Base-by-base conservation (phyloP, 2,113 vertebrate genomes). In the Urocynchramus pylzowi region DNA sequence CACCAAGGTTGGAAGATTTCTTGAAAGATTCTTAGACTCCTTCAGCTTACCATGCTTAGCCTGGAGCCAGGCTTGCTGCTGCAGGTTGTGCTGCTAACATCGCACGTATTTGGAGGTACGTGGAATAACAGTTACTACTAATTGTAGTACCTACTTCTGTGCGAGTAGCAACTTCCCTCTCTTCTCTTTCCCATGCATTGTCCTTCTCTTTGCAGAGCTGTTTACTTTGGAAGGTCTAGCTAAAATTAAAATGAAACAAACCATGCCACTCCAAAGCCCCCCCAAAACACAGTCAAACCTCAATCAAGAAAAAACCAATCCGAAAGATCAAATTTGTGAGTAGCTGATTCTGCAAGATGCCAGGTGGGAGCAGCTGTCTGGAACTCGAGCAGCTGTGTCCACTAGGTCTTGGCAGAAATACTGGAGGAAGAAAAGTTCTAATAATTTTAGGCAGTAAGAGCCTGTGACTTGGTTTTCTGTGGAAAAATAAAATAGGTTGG, bases 241-340 rank as follows among this genome's bases (percentile, higher is more conserved):
- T 54, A 56, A 63, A 45, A 61, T 35, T 21, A 49, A 77, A 76
- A 68, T 5, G 1, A 79, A 61, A 22, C 14, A 63, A 69, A 39
- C 19, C 27, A n/a, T 52, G 4, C 27, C 16, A 20, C 14, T 27
- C 14, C 41, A 45, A 53, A 63, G 22, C 12, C 7, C 23, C 21
- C 18, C 12, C 23, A 22, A 33, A 80, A 54, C 18, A 39, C 23
- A 39, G 21, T 13, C 39, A 39, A 65, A 49, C 9, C 11, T 49
- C 12, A 76, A 27, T 53, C 0, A 0, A 52, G 27, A 4, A 33
- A 13, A 26, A 3, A 15, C 0, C 5, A 56, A 41, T 24, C 13
- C 0, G 2, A 73, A 89, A 69, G 30, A 10, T 77, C 5, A 37
- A 11, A 33, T 78, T 67, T 59, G 23, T 68, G 30, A 9, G 3